Evolutionary conservation across 2,113 vertebrate species (phyloP).

Genomic region (Trachemys scripta): DNA sequence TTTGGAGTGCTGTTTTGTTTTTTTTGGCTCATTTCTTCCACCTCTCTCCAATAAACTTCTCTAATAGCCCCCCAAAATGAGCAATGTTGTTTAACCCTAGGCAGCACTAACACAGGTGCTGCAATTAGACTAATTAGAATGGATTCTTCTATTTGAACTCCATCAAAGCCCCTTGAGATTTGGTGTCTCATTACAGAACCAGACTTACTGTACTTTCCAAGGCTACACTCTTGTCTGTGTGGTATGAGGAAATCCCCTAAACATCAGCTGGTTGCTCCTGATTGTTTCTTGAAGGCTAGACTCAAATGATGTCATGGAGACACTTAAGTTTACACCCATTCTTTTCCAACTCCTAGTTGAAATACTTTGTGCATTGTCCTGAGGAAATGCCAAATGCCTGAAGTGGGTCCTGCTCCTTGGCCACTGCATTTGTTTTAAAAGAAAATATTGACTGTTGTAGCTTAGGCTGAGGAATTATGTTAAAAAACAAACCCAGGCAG

Average conservation of each 20-base stretch:
- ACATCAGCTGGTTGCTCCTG: not conserved
- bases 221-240: not conserved
- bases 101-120: not conserved
- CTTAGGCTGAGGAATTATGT: not conserved
- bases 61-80: not conserved
- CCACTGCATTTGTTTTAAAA: not conserved
- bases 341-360: not conserved
- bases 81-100: not conserved
- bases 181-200: not conserved
- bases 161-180: not conserved
- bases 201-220: not conserved
- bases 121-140: not conserved
- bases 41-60: not conserved
- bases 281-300: not conserved
- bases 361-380: not conserved
- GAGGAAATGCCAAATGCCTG: not conserved
- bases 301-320: not conserved
- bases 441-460: not conserved
- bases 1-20: not conserved
- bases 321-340: not conserved
- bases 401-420: not conserved
- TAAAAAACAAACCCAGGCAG: not conserved
- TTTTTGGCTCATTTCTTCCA: not conserved
- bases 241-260: not conserved
- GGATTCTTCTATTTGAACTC: not conserved